Base-by-base conservation (phyloP, 1,140 invertebrate genomes). In the Chironomus tepperi region DNA sequence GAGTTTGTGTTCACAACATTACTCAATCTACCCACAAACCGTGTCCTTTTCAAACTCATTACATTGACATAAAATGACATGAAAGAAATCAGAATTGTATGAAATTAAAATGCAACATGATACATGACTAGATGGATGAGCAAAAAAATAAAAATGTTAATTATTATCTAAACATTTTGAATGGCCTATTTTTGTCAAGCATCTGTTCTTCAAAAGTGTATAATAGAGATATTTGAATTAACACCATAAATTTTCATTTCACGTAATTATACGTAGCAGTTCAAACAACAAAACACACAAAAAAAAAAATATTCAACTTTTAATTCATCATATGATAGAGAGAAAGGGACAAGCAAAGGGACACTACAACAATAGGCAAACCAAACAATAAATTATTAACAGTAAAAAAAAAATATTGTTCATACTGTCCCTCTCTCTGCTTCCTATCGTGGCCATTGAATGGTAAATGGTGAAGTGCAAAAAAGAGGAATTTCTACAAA, bases 181-280 rank as follows among this genome's bases (percentile, higher is more conserved):
- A 34, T 34, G 24, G 24, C 10, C 12, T 57, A n/a, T 57, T 57
- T 57, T 57, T 57, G 43, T n/a, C 12, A n/a, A 57, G 47, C 47
- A 57, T 57, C 47, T 57, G 47, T 15, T 57, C 47, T n/a, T 57
- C 47, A 15, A n/a, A n/a, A n/a, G 47, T 57, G 12, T n/a, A 57
- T 57, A 57, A 57, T 57, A 57, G 47, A 57, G 47, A 57, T 57
- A n/a, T 57, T 57, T 57, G 47, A n/a, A 57, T 57, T 57, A 57
- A n/a, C 47, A 15, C 12, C 47, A 57, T 57, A 57, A 57, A 57
- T 57, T 57, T 57, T 57, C 47, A 57, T 57, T 57, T 57, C n/a
- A 57, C n/a, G 47, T n/a, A 57, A 57, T 57, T 57, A 57, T 57
- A 57, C n/a, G 47, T 57, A n/a, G 12, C 47, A 57, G 12, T n/a